Evolutionary conservation across 2,888 invertebrate species (phyloP).

Genomic region (Dysmachus trigonus): DNA sequence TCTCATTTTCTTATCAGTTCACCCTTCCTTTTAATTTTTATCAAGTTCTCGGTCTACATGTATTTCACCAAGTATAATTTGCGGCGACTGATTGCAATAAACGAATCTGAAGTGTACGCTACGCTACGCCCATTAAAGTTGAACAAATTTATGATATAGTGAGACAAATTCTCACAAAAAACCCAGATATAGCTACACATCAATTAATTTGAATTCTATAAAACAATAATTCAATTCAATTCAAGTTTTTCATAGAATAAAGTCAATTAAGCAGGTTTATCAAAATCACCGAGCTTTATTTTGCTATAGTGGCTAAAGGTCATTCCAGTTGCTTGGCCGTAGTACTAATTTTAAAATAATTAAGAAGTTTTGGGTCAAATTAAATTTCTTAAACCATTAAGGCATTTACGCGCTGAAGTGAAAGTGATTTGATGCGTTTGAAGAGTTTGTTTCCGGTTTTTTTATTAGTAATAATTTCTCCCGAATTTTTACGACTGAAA

Average conservation of each 20-base stretch:
- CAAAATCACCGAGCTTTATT: not conserved
- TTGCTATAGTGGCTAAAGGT: not conserved
- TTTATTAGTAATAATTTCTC: not conserved
- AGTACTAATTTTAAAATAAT: not conserved
- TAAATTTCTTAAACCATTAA: not conserved
- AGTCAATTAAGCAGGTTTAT: not conserved
- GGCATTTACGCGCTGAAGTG: not conserved
- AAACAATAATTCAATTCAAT: not conserved
- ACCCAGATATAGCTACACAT: not conserved
- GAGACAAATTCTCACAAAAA: not conserved
- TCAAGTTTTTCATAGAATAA: not conserved
- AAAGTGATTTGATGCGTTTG: not conserved
- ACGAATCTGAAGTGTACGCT: not conserved
- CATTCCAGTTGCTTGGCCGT: not conserved
- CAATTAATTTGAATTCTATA: not conserved
- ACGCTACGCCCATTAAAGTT: not conserved
- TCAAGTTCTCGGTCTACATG: not conserved
- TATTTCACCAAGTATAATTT: not conserved
- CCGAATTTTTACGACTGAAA: not conserved
- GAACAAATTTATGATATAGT: not conserved
- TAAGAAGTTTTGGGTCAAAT: not conserved
- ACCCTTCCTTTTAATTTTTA: not conserved
- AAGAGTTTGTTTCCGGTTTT: not conserved
- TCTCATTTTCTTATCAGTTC: not conserved
- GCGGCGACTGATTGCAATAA: not conserved